A percentile compares a stretch with the other conserved stretches of the same genome.
phyloP scores from a whole-genome alignment of 2,797 vertebrate species.

The Arremon aurantiirostris region DNA sequence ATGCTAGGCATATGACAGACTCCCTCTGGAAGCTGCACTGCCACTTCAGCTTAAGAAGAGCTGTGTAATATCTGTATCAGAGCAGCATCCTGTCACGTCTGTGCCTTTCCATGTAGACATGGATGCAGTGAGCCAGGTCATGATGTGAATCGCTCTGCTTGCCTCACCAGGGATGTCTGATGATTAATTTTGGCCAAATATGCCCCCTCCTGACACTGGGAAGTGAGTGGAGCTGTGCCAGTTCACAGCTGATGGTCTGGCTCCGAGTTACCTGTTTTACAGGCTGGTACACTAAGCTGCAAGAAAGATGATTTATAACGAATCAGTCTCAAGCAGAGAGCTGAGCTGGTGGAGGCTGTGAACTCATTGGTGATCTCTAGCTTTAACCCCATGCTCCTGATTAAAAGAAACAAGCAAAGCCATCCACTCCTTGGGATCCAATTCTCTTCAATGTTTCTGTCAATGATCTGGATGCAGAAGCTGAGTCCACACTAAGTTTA shows the following conservation, averaged over 20 bases:
- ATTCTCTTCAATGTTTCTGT: not conserved
- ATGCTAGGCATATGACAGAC: not conserved
- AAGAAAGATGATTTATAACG: slow-evolving; percentile 11
- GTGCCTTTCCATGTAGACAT: fast-evolving
- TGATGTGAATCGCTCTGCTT: not conserved
- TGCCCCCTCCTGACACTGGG: not conserved
- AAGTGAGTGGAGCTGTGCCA: not conserved
- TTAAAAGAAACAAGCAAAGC: not conserved
- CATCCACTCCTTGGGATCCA: not conserved
- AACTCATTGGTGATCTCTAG: not conserved
- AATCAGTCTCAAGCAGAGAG: slow-evolving; percentile 4
- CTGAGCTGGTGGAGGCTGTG: not conserved
- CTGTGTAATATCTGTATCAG: not conserved
- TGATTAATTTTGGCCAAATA: slow-evolving; percentile 15
- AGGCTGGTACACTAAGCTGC: not conserved
- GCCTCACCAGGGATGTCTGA: not conserved
- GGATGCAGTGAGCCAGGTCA: not conserved
- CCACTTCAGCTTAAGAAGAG: not conserved
- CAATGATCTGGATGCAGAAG: not conserved
- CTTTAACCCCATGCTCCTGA: not conserved
- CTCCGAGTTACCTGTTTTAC: slow-evolving; percentile 3
- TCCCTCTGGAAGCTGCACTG: not conserved
- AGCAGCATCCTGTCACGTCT: not conserved
- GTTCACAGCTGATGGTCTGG: not conserved
- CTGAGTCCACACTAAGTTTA: not conserved